These are phyloP conservation scores for Ochotona princeps DNA, from an alignment of 2,113 vertebrate genomes.

Conservation along the genomic window DNA sequence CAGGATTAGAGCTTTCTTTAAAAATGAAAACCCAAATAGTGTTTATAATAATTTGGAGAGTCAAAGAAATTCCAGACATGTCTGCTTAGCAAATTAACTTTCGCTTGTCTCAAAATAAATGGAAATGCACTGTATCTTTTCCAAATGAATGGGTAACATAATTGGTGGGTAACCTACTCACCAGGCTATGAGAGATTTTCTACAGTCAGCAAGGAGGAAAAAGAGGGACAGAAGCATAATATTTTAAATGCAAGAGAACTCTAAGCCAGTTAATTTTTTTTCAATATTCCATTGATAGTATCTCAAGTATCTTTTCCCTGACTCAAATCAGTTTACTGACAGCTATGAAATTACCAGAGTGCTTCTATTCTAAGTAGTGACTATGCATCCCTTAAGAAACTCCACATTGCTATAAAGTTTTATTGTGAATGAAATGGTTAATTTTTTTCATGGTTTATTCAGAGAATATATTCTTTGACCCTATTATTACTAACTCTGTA, in stretches of 20 bases:
- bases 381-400: neutral
- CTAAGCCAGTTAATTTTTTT: conserved; percentile 68
- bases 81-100: conserved; percentile 45
- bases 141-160: conserved; percentile 77
- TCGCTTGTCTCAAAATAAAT: conserved; percentile 62
- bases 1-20: neutral
- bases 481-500: conserved; percentile 20
- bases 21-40: conserved; percentile 4
- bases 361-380: conserved; percentile 42
- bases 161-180: conserved; percentile 90
- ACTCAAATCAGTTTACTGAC: conserved; percentile 35
- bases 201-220: conserved; percentile 90
- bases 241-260: conserved; percentile 84
- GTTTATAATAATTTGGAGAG: conserved; percentile 42
- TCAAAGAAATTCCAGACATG: conserved; percentile 42
- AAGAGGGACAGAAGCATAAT: conserved; percentile 84
- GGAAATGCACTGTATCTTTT: conserved; percentile 90
- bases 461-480: conserved; percentile 1
- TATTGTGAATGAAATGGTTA: conserved; percentile 46
- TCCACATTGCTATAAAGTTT: conserved; percentile 7
- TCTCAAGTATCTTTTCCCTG: conserved; percentile 60
- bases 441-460: conserved; percentile 44
- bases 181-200: conserved; percentile 96
- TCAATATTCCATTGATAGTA: conserved; percentile 62
- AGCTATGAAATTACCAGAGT: conserved; percentile 39